Evolutionary conservation across 2,888 invertebrate genomes (phyloP).

Genomic region (Ctenicera cuprea): DNA sequence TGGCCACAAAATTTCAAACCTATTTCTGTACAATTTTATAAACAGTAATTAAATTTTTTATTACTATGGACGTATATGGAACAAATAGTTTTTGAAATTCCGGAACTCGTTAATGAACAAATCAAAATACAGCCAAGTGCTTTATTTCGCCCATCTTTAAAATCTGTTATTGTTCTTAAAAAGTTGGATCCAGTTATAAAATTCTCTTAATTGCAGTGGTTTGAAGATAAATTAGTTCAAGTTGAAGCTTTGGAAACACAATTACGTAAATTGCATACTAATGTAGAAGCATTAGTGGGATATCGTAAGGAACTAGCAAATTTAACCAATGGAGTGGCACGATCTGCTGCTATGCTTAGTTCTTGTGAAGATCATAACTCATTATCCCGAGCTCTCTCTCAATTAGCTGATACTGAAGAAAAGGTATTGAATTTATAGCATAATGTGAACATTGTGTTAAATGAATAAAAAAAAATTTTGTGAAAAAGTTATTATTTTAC

Average conservation of each 20-base stretch:
- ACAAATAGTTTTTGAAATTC: no score
- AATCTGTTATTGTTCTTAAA: no score
- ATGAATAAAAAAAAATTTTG: no score
- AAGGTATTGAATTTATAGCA: slow-evolving; percentile 72
- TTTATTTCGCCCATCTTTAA: no score
- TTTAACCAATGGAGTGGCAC: slow-evolving; percentile 89
- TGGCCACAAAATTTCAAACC: no score
- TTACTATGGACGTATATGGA: no score
- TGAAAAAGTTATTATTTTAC: no score
- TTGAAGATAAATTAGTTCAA: slow-evolving; percentile 95
- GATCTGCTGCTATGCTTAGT: slow-evolving; percentile 91
- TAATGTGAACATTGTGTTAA: not conserved
- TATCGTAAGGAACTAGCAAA: slow-evolving; percentile 90
- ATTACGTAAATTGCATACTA: slow-evolving; percentile 88
- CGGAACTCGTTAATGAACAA: no score
- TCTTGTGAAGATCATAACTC: slow-evolving; percentile 95
- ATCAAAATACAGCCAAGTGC: no score
- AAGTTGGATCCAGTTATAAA: no score
- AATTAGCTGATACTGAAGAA: slow-evolving; percentile 92
- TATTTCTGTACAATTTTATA: no score
- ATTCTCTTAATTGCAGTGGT: slow-evolving; percentile 88
- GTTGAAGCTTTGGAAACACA: slow-evolving; percentile 94
- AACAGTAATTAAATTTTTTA: no score
- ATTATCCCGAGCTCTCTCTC: slow-evolving; percentile 91
- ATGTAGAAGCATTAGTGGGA: slow-evolving; percentile 90